A percentile compares a stretch with the other conserved stretches of the same genome.
Evolutionary conservation across 2,888 invertebrate species (phyloP).

Genomic region (Lissocephala sabroskyi): DNA sequence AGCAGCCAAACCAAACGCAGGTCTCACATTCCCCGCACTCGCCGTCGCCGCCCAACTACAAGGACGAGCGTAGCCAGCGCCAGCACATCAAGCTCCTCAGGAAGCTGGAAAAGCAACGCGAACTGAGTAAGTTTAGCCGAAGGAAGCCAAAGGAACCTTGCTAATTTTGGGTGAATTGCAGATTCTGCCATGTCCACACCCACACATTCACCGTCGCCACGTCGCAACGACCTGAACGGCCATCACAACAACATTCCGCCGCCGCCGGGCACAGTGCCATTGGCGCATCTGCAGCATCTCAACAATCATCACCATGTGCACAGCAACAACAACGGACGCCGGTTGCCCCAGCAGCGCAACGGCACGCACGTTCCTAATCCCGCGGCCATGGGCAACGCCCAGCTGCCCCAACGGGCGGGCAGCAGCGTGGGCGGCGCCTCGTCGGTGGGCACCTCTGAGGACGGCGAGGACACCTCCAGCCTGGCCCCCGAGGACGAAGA

Average conservation of each 20-base stretch:
- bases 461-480: conserved; percentile 84
- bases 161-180: conserved; percentile 17
- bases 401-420: conserved; percentile 26
- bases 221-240: conserved; percentile 79
- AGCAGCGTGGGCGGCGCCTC: conserved; percentile 72
- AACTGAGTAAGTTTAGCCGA: conserved; percentile 73
- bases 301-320: conserved; percentile 35
- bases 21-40: conserved; percentile 80
- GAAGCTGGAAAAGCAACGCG: conserved; percentile 81
- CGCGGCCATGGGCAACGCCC: background rate
- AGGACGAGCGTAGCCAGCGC: conserved; percentile 85
- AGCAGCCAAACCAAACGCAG: conserved; percentile 27
- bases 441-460: conserved; percentile 82
- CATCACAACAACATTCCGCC: conserved; percentile 57
- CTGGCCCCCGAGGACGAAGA: conserved; percentile 83
- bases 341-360: conserved; percentile 42
- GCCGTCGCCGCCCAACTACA: conserved; percentile 79
- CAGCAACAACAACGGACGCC: conserved; percentile 35
- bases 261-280: conserved; percentile 17
- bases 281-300: conserved; percentile 31
- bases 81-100: conserved; percentile 84
- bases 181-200: conserved; percentile 74
- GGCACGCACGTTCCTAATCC: conserved; percentile 20
- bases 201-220: conserved; percentile 77
- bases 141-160: no score